Percentiles rank a stretch among this genome's conserved stretches.
Evolutionary conservation across 2,797 vertebrate genomes (phyloP).

Genomic region (Denticeps clupeoides): DNA sequence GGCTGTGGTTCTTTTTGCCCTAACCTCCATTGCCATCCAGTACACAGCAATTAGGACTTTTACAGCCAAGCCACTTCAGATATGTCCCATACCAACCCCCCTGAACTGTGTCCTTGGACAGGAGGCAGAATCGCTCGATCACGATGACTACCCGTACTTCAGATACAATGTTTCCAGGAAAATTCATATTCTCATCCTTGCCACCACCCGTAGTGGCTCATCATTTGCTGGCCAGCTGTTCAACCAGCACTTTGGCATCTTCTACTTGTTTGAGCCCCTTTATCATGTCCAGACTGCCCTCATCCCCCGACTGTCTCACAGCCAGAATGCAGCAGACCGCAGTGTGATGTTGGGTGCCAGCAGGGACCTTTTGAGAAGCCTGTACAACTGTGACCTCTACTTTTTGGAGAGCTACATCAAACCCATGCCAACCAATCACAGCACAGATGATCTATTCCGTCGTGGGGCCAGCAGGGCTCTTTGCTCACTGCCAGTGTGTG

Average conservation of each 20-base stretch:
- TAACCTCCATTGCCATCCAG: slow-evolving; percentile 87
- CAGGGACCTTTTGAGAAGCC: slow-evolving; percentile 73
- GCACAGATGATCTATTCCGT: slow-evolving; percentile 76
- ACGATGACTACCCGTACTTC: slow-evolving; percentile 63
- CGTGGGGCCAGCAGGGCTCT: slow-evolving; percentile 82
- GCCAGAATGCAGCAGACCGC: slow-evolving; percentile 62
- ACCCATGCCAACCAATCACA: slow-evolving; percentile 74
- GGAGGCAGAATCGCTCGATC: slow-evolving; percentile 64
- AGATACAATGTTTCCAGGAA: slow-evolving; percentile 64
- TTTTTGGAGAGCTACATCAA: slow-evolving; percentile 86
- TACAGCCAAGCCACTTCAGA: slow-evolving; percentile 75
- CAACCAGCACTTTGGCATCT: slow-evolving; percentile 84
- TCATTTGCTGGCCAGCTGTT: slow-evolving; percentile 86
- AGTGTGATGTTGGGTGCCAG: slow-evolving; percentile 78
- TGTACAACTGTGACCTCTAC: slow-evolving; percentile 78
- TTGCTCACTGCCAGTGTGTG: slow-evolving; percentile 71
- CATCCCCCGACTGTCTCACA: slow-evolving; percentile 74
- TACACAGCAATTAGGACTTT: slow-evolving; percentile 89
- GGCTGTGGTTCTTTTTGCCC: slow-evolving; percentile 83
- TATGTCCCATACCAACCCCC: slow-evolving; percentile 61
- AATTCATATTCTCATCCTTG: slow-evolving; percentile 78
- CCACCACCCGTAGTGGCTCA: slow-evolving; percentile 81
- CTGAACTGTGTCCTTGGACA: slow-evolving; percentile 64
- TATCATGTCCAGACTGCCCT: slow-evolving; percentile 81
- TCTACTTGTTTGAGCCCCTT: slow-evolving; percentile 88